Conservation (phyloP, 1,140 invertebrate genomes). For the Myzus persicae region DNA sequence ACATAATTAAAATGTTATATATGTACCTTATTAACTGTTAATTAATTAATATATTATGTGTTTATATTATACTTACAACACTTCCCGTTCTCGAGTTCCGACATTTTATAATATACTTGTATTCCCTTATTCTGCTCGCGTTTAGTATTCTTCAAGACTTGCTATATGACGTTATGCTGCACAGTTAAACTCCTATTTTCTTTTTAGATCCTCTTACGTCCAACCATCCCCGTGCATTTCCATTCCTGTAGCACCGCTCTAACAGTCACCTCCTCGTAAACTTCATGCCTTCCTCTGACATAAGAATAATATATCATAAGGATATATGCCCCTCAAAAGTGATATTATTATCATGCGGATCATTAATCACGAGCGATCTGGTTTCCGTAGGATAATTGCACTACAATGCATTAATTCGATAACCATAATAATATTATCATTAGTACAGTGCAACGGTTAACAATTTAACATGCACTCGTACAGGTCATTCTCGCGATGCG, state of each 20-base stretch:
- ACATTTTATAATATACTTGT: background rate
- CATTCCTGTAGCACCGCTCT: background rate
- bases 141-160: background rate
- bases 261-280: background rate
- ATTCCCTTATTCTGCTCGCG: background rate
- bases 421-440: background rate
- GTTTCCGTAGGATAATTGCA: background rate
- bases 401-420: slow-evolving; percentile 30
- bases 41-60: no score
- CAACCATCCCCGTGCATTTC: background rate
- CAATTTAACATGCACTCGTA: no score
- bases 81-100: no score
- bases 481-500: background rate
- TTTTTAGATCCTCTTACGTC: background rate
- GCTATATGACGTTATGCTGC: background rate
- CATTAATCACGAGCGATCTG: background rate
- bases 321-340: background rate
- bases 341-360: background rate
- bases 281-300: background rate
- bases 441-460: background rate
- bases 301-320: background rate
- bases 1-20: background rate
- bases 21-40: no score
- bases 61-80: no score
- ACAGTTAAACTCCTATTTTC: background rate